These are phyloP conservation scores for Dendronephthya gigantea DNA, from an alignment of 64 coral and sea anemone species.

Conservation along the genomic window DNA sequence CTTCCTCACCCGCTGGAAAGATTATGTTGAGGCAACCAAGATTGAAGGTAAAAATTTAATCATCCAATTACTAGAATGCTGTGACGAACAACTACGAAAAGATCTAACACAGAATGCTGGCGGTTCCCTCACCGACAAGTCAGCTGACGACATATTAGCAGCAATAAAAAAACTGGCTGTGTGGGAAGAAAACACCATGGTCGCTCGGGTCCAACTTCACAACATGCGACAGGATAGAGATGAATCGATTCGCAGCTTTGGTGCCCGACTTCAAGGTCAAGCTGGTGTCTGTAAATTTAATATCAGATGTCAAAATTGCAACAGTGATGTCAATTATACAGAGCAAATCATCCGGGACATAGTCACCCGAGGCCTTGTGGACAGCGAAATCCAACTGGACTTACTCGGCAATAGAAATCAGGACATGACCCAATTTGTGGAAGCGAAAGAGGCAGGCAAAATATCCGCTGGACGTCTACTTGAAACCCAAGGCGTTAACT, in stretches of 20 bases:
- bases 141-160: neutral
- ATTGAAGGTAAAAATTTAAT: constrained; percentile 22
- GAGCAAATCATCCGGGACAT: neutral
- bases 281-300: constrained; percentile 6
- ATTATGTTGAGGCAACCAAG: no score
- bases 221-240: constrained; percentile 15
- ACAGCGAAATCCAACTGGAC: no score
- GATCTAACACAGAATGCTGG: no score
- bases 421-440: constrained; percentile 21
- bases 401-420: no score
- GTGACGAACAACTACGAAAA: constrained; percentile 39
- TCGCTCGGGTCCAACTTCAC: neutral
- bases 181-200: neutral
- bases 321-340: constrained; percentile 11
- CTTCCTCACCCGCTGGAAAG: constrained; percentile 18
- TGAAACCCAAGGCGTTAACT: constrained; percentile 9
- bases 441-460: constrained; percentile 28
- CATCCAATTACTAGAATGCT: constrained; percentile 41
- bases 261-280: constrained; percentile 4
- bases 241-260: neutral
- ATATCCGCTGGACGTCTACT: constrained; percentile 6
- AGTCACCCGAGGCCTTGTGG: no score
- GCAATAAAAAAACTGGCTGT: neutral
- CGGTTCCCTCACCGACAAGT: neutral
- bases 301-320: neutral